Evolutionary conservation across 2,113 vertebrate species (phyloP).

Genomic region (Archocentrus centrarchus): DNA sequence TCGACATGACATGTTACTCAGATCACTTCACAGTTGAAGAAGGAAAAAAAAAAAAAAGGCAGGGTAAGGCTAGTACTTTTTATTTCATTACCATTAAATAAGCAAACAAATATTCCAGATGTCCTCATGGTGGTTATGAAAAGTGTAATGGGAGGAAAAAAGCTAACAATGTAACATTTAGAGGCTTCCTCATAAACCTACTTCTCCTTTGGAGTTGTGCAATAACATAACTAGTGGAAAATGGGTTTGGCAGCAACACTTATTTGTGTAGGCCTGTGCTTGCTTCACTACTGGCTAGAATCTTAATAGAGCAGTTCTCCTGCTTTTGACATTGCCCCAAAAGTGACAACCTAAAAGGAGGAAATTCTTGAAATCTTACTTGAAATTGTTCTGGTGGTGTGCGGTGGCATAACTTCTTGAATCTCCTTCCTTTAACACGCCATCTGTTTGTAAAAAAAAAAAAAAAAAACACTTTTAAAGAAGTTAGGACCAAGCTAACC

Average conservation of each 20-base stretch:
- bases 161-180: not conserved
- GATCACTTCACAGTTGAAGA: not conserved
- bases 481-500: too few species aligned
- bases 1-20: not conserved
- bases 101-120: not conserved
- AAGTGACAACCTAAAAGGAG: not conserved
- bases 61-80: not conserved
- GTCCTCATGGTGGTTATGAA: conserved; percentile 24
- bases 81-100: conserved; percentile 48
- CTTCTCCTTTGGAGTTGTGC: not conserved
- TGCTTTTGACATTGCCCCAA: not conserved
- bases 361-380: not conserved
- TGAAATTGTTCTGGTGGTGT: too few species aligned
- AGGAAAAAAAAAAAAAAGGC: not conserved
- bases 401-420: too few species aligned
- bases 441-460: too few species aligned
- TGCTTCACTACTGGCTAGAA: too few species aligned
- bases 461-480: too few species aligned
- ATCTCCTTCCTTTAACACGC: too few species aligned
- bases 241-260: not conserved
- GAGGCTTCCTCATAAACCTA: not conserved
- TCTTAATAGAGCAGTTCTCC: too few species aligned
- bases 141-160: not conserved
- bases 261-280: not conserved
- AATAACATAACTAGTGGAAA: not conserved